phyloP scores from a whole-genome alignment of 2,797 vertebrate genomes.

The Odontamblyopus lacepedii region DNA sequence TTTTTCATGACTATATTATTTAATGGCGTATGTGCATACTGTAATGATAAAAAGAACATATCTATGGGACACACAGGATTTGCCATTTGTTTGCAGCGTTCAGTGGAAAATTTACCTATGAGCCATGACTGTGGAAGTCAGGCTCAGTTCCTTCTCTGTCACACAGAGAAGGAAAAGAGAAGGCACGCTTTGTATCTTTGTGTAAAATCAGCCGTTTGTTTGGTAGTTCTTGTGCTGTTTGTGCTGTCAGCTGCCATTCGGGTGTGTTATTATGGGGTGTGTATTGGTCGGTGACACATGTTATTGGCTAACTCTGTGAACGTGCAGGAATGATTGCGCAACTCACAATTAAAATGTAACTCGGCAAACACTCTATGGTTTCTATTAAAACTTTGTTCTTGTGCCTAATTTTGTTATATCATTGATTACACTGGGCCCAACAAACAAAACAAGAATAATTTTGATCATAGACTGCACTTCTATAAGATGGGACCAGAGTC shows the following conservation, averaged over 20 bases:
- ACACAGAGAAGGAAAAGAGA: not conserved
- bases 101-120: constrained; percentile 21
- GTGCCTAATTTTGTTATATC: not conserved
- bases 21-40: not conserved
- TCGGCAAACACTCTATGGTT: not conserved
- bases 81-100: not conserved
- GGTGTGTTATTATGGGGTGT: not conserved
- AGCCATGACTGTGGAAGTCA: constrained; percentile 24
- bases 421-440: not conserved
- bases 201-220: constrained; percentile 18
- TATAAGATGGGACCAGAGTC: not conserved
- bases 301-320: not conserved
- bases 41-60: not conserved
- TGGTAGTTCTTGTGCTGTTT: constrained; percentile 17
- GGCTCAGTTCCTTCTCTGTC: not conserved
- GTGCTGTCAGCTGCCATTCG: not conserved
- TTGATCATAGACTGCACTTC: too few relatives aligned
- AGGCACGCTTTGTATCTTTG: not conserved
- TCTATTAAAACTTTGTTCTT: not conserved
- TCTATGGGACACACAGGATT: not conserved
- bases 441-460: not conserved
- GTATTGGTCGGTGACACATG: constrained; percentile 13
- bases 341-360: not conserved
- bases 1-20: not conserved
- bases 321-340: not conserved